Conservation (phyloP, 2,797 vertebrate species). For the Onychomys torridus region DNA sequence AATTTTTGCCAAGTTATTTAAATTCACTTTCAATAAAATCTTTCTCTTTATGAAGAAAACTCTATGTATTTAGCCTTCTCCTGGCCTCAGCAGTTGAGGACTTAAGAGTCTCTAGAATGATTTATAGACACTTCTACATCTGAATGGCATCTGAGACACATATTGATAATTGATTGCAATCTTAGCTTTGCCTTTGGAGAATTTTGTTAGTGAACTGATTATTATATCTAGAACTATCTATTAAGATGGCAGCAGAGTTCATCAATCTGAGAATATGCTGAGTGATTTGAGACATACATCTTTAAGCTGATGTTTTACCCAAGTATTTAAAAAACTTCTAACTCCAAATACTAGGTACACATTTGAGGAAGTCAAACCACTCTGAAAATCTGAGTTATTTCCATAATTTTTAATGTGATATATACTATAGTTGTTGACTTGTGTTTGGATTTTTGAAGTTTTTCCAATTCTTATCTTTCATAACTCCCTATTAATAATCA, state of each 20-base stretch:
- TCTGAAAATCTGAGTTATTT: not conserved
- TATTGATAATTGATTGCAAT: not conserved
- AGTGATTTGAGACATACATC: not conserved
- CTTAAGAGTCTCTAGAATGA: constrained; percentile 10
- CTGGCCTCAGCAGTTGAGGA: not conserved
- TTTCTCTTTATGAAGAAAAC: constrained; percentile 5
- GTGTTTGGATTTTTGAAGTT: not conserved
- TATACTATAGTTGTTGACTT: not conserved
- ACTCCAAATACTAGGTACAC: not conserved
- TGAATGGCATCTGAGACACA: not conserved
- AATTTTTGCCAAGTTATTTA: constrained; percentile 22
- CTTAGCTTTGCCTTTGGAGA: not conserved
- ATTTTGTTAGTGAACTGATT: not conserved
- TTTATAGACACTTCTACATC: not conserved
- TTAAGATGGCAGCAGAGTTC: not conserved
- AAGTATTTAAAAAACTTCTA: not conserved
- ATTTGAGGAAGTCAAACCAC: not conserved
- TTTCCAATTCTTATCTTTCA: not conserved
- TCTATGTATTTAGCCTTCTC: not conserved
- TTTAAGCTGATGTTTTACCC: not conserved
- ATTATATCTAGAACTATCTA: constrained; percentile 13
- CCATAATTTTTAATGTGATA: not conserved
- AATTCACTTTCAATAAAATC: constrained; percentile 28
- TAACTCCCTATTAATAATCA: not conserved
- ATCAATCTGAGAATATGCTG: not conserved